phyloP scores from a whole-genome alignment of 1,140 invertebrate species.

The Adelges cooleyi region DNA sequence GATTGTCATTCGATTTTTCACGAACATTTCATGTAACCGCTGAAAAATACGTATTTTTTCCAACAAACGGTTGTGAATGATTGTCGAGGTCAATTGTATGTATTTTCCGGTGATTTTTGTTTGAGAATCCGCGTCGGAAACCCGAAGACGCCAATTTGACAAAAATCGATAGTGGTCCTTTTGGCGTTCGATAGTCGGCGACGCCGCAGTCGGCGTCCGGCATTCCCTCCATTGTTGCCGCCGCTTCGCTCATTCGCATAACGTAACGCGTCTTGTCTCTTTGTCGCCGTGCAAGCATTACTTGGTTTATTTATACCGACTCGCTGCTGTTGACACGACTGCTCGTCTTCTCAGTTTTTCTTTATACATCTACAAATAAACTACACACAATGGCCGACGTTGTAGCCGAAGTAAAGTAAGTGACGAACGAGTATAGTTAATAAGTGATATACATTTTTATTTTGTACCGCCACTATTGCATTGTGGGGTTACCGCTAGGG shows the following conservation, averaged over 20 bases:
- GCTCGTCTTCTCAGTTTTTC: background rate
- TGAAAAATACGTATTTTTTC: too few species aligned
- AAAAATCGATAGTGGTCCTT: background rate
- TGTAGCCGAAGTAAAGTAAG: constrained; percentile 20
- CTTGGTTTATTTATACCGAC: constrained; percentile 4
- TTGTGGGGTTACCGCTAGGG: too few species aligned
- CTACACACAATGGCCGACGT: constrained; percentile 12
- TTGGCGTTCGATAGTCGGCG: background rate
- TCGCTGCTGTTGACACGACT: background rate
- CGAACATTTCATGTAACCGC: too few species aligned
- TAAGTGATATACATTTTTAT: too few species aligned
- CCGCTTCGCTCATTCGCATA: constrained; percentile 16
- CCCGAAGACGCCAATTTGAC: background rate
- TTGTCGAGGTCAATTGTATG: background rate
- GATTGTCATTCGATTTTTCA: constrained; percentile 4
- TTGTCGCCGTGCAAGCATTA: background rate
- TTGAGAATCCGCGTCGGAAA: background rate
- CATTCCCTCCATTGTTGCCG: constrained; percentile 27
- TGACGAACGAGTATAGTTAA: too few species aligned
- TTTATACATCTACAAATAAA: background rate
- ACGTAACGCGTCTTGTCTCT: background rate
- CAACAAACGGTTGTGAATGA: too few species aligned
- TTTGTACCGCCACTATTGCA: too few species aligned
- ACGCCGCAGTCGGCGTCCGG: constrained; percentile 8
- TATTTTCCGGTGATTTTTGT: background rate